Percentiles rank a stretch among this genome's conserved stretches.
These are phyloP conservation scores for Halichoerus grypus DNA, from an alignment of 2,113 vertebrate genomes.

Conservation along the genomic window DNA sequence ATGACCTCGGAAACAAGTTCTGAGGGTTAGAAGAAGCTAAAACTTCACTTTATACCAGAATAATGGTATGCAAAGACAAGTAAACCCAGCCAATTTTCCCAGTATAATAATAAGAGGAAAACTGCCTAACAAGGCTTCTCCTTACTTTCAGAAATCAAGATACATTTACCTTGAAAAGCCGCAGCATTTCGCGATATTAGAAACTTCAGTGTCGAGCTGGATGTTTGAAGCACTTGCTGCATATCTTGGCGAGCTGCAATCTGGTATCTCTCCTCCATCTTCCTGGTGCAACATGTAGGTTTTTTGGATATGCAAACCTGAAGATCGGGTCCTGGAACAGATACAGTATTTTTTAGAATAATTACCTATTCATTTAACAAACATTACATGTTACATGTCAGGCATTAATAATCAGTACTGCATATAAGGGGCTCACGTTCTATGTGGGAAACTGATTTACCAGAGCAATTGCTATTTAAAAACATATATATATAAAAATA, in stretches of 20 bases:
- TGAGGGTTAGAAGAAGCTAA: neutral
- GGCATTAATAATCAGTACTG: neutral
- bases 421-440: neutral
- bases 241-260: slow-evolving; percentile 89
- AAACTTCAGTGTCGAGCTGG: slow-evolving; percentile 90
- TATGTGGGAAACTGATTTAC: neutral
- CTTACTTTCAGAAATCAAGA: slow-evolving; percentile 31
- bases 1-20: slow-evolving; percentile 1
- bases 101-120: neutral
- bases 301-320: slow-evolving; percentile 91
- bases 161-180: slow-evolving; percentile 93
- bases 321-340: slow-evolving; percentile 90
- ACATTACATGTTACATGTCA: neutral
- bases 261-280: slow-evolving; percentile 94
- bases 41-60: slow-evolving; percentile 28
- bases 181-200: slow-evolving; percentile 92
- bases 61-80: neutral
- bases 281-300: slow-evolving; percentile 93
- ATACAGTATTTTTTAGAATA: slow-evolving; percentile 41
- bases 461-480: neutral
- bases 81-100: neutral
- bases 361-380: neutral
- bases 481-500: neutral
- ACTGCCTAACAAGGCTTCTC: neutral
- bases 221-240: slow-evolving; percentile 91